phyloP scores from a whole-genome alignment of 2,888 invertebrate species.

The Himalopsyche tibetana region DNA sequence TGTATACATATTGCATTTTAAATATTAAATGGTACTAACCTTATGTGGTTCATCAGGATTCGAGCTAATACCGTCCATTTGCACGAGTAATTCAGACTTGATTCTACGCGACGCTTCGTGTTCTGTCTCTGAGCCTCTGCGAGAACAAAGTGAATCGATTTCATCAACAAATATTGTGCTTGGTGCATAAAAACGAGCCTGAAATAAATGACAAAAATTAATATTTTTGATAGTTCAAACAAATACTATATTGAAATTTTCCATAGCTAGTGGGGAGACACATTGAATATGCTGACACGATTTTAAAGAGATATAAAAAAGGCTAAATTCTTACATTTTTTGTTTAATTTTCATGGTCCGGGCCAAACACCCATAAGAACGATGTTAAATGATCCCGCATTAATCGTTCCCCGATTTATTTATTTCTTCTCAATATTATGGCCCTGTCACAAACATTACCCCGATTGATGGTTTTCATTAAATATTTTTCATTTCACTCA shows the following conservation, averaged over 20 bases:
- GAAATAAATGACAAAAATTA: constrained; percentile 66
- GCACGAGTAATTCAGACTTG: constrained; percentile 97
- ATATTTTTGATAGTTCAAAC: not conserved
- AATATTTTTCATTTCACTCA: no score
- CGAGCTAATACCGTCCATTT: constrained; percentile 97
- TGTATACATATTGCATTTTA: no score
- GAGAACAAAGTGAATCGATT: constrained; percentile 97
- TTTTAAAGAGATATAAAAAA: not conserved
- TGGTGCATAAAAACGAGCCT: constrained; percentile 98
- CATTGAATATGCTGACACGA: not conserved
- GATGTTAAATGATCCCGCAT: no score
- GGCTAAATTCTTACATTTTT: no score
- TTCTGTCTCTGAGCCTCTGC: constrained; percentile 96
- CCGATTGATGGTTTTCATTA: no score
- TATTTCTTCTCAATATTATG: no score
- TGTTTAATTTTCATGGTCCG: no score
- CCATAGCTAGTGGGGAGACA: no score
- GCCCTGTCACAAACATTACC: no score
- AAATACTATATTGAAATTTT: no score
- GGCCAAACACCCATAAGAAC: no score
- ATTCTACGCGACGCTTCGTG: constrained; percentile 98
- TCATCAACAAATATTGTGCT: constrained; percentile 99
- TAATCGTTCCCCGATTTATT: no score
- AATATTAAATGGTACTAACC: constrained; percentile 67
- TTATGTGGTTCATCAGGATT: constrained; percentile 80